Evolutionary conservation across 2,888 invertebrate genomes (phyloP).

Genomic region (Sinelater perroti): DNA sequence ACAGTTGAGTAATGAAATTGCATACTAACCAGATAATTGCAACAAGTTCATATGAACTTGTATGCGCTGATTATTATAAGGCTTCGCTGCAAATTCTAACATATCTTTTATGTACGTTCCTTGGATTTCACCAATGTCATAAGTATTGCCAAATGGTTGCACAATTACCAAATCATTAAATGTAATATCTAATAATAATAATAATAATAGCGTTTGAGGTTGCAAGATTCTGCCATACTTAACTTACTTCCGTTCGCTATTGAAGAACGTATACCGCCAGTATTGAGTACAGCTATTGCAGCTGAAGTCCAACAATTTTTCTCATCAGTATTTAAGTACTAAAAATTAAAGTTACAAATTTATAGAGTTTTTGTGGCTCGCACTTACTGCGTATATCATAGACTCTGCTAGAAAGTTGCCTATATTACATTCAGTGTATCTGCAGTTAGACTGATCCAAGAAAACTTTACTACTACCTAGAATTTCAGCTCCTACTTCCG

Average conservation of each 20-base stretch:
- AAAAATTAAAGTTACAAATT: constrained; percentile 23
- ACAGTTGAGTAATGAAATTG: neutral
- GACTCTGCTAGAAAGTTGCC: constrained; percentile 80
- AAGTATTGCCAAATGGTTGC: constrained; percentile 79
- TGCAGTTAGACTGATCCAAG: constrained; percentile 66
- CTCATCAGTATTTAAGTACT: constrained; percentile 64
- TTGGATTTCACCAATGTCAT: constrained; percentile 60
- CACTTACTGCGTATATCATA: constrained; percentile 63
- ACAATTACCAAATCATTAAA: constrained; percentile 74
- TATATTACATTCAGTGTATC: constrained; percentile 73
- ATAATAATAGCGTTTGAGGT: neutral
- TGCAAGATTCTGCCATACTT: neutral
- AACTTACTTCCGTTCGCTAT: constrained; percentile 22
- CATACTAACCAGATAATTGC: constrained; percentile 67
- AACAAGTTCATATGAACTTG: constrained; percentile 62
- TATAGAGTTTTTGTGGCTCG: neutral
- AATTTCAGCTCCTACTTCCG: constrained; percentile 64
- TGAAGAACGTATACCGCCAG: constrained; percentile 73
- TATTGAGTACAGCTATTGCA: constrained; percentile 72
- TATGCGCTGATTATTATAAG: constrained; percentile 50
- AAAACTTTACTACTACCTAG: constrained; percentile 69
- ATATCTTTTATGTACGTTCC: constrained; percentile 35
- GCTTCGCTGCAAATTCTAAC: constrained; percentile 66
- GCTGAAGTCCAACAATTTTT: constrained; percentile 71
- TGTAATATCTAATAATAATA: constrained; percentile 69